Evolutionary conservation across 2,797 vertebrate genomes (phyloP).

Genomic region (Columba guinea): DNA sequence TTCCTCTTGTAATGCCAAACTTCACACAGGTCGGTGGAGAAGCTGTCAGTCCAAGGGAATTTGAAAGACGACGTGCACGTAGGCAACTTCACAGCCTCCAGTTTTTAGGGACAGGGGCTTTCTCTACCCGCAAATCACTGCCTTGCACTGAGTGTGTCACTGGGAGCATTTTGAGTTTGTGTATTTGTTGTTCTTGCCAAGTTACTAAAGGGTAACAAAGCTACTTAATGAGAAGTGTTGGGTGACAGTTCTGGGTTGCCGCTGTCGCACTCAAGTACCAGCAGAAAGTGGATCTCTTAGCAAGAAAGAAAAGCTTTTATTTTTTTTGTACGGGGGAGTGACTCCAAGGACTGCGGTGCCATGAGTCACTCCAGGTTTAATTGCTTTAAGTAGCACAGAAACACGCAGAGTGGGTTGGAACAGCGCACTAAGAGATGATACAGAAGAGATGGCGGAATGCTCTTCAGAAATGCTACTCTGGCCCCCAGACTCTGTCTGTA

Average conservation of each 20-base stretch:
- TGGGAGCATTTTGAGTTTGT: neutral
- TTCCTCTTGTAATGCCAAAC: neutral
- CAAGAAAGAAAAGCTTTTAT: neutral
- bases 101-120: neutral
- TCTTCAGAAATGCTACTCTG: neutral
- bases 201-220: neutral
- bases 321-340: neutral
- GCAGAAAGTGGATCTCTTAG: neutral
- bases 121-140: neutral
- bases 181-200: neutral
- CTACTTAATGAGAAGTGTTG: neutral
- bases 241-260: neutral
- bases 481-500: neutral
- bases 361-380: neutral
- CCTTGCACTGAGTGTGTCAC: neutral
- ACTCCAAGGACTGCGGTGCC: neutral
- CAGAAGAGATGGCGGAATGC: neutral
- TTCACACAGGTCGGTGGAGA: neutral
- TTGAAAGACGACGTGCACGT: rapidly evolving
- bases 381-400: neutral
- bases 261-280: neutral
- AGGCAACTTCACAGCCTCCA: neutral
- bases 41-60: neutral
- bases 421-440: neutral
- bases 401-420: neutral